These are phyloP conservation scores for Melanophora roralis DNA, from an alignment of 2,888 invertebrate species.

Conservation along the genomic window DNA sequence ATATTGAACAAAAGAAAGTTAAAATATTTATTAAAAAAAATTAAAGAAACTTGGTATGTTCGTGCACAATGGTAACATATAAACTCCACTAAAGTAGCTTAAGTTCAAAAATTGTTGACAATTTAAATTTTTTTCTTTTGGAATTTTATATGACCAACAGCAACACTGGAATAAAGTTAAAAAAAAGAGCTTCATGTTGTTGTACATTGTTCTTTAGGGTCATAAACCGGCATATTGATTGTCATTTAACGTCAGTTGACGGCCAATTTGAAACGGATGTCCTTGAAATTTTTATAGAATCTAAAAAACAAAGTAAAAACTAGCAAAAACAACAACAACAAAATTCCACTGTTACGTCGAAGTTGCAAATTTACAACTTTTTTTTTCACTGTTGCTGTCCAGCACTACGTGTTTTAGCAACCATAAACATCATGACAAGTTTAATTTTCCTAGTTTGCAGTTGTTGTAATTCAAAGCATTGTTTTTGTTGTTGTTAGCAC, in stretches of 20 bases:
- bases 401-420: constrained; percentile 9
- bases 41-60: too few species aligned
- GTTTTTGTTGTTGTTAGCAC: not conserved
- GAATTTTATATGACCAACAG: too few species aligned
- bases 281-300: constrained; percentile 62
- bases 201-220: constrained; percentile 50
- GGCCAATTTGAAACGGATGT: constrained; percentile 67
- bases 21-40: too few species aligned
- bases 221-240: constrained; percentile 62
- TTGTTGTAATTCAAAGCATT: not conserved
- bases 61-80: too few species aligned
- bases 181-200: not conserved
- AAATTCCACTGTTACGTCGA: not conserved
- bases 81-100: too few species aligned
- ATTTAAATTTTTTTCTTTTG: too few species aligned
- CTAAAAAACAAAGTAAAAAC: not conserved
- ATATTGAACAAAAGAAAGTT: too few species aligned
- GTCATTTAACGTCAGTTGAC: constrained; percentile 61
- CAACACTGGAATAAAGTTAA: too few species aligned
- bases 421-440: constrained; percentile 39
- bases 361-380: constrained; percentile 33
- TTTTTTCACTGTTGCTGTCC: constrained; percentile 19
- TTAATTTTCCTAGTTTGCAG: constrained; percentile 16
- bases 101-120: too few species aligned
- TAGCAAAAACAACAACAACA: constrained; percentile 12